Conservation (phyloP, 2,888 invertebrate genomes). For the Caenorhabditis sp. region DNA sequence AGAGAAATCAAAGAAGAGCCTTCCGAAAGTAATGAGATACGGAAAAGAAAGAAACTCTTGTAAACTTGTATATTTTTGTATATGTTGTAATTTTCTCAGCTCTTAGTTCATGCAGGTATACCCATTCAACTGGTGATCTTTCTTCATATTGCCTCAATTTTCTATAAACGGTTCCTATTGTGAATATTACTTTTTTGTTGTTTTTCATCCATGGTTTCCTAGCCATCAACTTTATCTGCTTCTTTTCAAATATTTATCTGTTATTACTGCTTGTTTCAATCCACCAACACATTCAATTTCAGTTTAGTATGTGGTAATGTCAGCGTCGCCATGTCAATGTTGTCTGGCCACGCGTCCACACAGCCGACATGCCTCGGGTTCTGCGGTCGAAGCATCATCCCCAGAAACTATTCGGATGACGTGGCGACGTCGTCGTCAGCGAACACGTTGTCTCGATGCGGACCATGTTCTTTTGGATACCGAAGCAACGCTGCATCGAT, state of each 20-base stretch:
- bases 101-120: constrained; percentile 23
- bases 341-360: constrained; percentile 60
- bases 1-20: constrained; percentile 7
- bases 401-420: constrained; percentile 41
- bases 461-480: constrained; percentile 78
- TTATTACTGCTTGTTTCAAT: too few species aligned
- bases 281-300: not conserved
- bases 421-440: constrained; percentile 22
- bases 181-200: not conserved
- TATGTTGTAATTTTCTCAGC: not conserved
- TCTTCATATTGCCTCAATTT: constrained; percentile 19
- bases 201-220: constrained; percentile 13
- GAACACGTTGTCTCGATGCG: constrained; percentile 27
- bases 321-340: constrained; percentile 56
- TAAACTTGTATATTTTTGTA: not conserved
- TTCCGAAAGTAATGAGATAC: not conserved
- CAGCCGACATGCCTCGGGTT: constrained; percentile 70
- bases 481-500: constrained; percentile 58
- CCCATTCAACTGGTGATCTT: constrained; percentile 28
- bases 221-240: constrained; percentile 2
- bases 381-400: constrained; percentile 64
- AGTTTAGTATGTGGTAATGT: constrained; percentile 66
- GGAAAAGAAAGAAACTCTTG: constrained; percentile 28
- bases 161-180: constrained; percentile 9
- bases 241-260: not conserved